A percentile compares a stretch with the other conserved stretches of the same genome.
phyloP scores from a whole-genome alignment of 2,797 vertebrate genomes.

The Cichlasoma orientale region DNA sequence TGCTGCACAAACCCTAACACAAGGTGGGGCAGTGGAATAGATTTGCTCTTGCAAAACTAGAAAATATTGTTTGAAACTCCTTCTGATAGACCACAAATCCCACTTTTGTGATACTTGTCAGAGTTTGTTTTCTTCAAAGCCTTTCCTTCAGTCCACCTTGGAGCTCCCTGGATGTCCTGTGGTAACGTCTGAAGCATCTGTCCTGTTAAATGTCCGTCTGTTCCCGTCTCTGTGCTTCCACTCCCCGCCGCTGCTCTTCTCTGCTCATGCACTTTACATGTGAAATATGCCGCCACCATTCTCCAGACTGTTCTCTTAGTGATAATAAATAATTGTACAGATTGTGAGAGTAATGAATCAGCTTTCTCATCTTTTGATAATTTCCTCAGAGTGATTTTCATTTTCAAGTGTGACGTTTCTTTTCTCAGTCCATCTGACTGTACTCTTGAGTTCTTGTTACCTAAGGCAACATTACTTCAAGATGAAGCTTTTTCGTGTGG shows the following conservation, averaged over 20 bases:
- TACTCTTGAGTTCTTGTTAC: background rate
- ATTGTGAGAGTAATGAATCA: conserved; percentile 8
- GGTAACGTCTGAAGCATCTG: conserved; percentile 57
- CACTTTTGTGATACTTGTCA: background rate
- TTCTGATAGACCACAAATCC: background rate
- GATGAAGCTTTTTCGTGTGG: background rate
- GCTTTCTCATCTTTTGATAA: background rate
- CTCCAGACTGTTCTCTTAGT: conserved; percentile 9
- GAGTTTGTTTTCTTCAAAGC: background rate
- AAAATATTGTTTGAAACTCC: background rate
- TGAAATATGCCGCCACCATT: conserved; percentile 36
- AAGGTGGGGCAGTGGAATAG: too few species aligned
- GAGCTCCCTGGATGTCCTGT: conserved; percentile 23
- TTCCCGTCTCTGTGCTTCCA: conserved; percentile 38
- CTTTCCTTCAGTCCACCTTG: conserved; percentile 24
- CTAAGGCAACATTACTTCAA: background rate
- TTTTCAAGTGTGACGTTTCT: background rate
- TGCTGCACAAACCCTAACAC: too few species aligned
- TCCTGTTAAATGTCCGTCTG: conserved; percentile 63
- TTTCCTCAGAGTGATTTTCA: background rate
- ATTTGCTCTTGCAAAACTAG: too few species aligned
- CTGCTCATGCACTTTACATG: conserved; percentile 34
- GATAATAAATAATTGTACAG: conserved; percentile 7
- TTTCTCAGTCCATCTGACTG: background rate
- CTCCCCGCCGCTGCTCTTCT: conserved; percentile 25